These are phyloP conservation scores for Xyrichtys novacula DNA, from an alignment of 2,797 vertebrate genomes.

Conservation along the genomic window DNA sequence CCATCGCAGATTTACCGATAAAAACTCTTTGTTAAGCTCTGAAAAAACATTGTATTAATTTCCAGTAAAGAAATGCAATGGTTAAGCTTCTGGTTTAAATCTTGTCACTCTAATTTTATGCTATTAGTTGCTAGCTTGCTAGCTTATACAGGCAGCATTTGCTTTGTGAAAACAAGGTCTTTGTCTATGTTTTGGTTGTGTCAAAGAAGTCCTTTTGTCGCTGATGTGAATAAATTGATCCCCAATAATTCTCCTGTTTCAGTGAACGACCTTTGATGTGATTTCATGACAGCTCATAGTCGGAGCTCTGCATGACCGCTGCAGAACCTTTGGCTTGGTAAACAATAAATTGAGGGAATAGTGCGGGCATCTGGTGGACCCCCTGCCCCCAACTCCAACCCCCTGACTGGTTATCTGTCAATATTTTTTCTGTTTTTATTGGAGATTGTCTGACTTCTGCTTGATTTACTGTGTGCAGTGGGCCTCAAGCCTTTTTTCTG, in stretches of 20 bases:
- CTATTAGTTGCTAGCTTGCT: not conserved
- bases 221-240: too few species aligned
- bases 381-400: slow-evolving; percentile 4
- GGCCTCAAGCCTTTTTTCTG: slow-evolving; percentile 11
- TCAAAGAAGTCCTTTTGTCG: too few species aligned
- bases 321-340: slow-evolving; percentile 10
- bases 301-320: slow-evolving; percentile 42
- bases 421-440: slow-evolving; percentile 44
- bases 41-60: slow-evolving; percentile 6
- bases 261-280: slow-evolving; percentile 30
- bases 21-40: not conserved
- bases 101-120: not conserved
- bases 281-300: slow-evolving; percentile 20
- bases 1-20: too few species aligned
- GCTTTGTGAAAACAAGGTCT: too few species aligned
- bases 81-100: not conserved
- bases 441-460: slow-evolving; percentile 49
- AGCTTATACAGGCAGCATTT: not conserved
- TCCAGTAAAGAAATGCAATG: slow-evolving; percentile 1
- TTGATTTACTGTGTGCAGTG: slow-evolving; percentile 45
- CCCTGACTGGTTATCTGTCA: slow-evolving; percentile 54
- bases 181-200: too few species aligned
- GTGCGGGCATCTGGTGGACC: slow-evolving; percentile 24
- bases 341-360: slow-evolving; percentile 49
- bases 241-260: too few species aligned